Evolutionary conservation across 2,113 vertebrate genomes (phyloP), one percentile per base, ranked within the genome.

Genomic region (Rallus limicola): DNA sequence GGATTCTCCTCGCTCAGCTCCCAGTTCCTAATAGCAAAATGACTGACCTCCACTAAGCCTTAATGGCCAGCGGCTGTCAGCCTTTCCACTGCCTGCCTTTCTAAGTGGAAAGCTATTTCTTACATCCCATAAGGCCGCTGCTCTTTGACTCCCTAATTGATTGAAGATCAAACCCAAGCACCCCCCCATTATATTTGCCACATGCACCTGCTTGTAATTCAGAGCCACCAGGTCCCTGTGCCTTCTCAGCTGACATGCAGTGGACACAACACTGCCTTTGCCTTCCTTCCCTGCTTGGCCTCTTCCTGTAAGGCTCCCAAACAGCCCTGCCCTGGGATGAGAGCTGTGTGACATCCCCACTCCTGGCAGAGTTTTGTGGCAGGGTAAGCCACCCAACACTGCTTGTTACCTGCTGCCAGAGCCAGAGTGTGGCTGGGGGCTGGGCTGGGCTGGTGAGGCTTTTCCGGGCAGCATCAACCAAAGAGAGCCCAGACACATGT

Each of bases 61-160:
- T 91, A 87, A 94, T 76, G 93, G 84, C 55, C 48, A 17, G 48
- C 1, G 62, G 34, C 92, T 93, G 93, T 95, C 92, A 94, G 85
- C 79, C 64, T 74, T 40, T 36, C 88, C 82, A 25, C 60, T 12
- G 83, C 89, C 82, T 79, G 92, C 90, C 90, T 58, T 50, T 46
- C 80, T 88, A 82, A 97, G 90, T 82, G 75, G 78, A 88, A 81
- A 92, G 84, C 95, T 86, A 50, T 92, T 91, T 94, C 88, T 68
- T 72, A 42, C 2, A 68, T 93, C 78, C 90, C 92, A 38, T 58
- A 90, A 93, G 93, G 87, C 87, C 67, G 68, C 82, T 91, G 95
- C 95, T 94, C 93, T 96, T 94, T 92, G 92, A 60, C 95, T 90
- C 76, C 34, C 83, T 94, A 93, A 94, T 88, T 94, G 95, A 86